Evolutionary conservation across 1,140 invertebrate genomes (phyloP).

Genomic region (Lordiphosa collinella): DNA sequence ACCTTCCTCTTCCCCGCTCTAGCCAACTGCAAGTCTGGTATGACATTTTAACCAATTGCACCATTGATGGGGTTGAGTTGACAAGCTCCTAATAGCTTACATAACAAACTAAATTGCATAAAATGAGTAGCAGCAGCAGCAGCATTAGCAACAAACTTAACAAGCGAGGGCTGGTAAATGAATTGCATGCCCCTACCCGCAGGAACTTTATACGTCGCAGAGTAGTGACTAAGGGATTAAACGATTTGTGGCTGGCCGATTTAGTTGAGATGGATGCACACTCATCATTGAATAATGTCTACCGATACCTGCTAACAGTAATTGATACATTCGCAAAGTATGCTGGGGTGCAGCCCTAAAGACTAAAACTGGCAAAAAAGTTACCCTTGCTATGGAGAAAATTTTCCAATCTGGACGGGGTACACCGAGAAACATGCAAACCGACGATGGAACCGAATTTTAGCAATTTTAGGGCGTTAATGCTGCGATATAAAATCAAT

Average conservation of each 20-base stretch:
- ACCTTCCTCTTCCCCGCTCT: no score
- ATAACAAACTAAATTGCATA: background rate
- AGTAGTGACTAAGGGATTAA: slow-evolving; percentile 64
- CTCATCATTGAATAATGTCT: slow-evolving; percentile 6
- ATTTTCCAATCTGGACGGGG: slow-evolving; percentile 2
- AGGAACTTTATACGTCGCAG: slow-evolving; percentile 67
- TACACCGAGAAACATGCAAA: background rate
- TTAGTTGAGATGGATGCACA: slow-evolving; percentile 69
- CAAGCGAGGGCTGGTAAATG: slow-evolving; percentile 9
- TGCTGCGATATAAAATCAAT: background rate
- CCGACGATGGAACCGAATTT: background rate
- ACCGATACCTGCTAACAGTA: slow-evolving; percentile 15
- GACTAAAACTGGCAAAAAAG: slow-evolving; percentile 1
- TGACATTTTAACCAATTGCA: no score
- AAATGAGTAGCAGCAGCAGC: background rate
- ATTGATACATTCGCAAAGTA: slow-evolving; percentile 14
- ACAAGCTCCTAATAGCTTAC: background rate
- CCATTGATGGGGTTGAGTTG: no score
- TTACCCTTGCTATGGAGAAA: slow-evolving; percentile 3
- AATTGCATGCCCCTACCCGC: slow-evolving; percentile 41
- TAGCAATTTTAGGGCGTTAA: background rate
- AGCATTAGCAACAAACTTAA: no score
- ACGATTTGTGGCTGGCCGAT: slow-evolving; percentile 79
- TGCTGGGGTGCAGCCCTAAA: background rate
- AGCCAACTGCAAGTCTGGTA: no score